Percentiles rank a stretch among this genome's conserved stretches.
These are phyloP conservation scores for Protobothrops flavoviridis DNA, from an alignment of 2,113 vertebrate species.

Conservation along the genomic window DNA sequence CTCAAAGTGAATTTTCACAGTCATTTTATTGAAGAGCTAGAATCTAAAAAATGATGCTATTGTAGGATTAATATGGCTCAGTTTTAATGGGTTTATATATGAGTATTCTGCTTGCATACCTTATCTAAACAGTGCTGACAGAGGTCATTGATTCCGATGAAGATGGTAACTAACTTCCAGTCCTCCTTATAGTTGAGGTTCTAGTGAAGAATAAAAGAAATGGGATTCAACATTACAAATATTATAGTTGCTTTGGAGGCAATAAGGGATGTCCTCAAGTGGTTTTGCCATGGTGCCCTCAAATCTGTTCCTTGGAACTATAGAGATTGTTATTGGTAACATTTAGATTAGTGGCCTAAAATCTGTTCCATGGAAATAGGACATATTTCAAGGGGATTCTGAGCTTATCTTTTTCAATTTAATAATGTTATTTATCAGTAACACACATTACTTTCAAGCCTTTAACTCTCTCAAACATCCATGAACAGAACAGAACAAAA, in stretches of 20 bases:
- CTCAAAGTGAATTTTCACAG: not conserved
- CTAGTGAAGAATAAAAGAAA: constrained; percentile 67
- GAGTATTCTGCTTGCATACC: constrained; percentile 65
- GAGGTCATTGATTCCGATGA: constrained; percentile 87
- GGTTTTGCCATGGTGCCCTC: not conserved
- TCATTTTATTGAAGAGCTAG: not conserved
- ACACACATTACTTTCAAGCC: not conserved
- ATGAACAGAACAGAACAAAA: not conserved
- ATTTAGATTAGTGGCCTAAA: not conserved
- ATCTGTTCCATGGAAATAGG: not conserved
- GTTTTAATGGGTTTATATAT: not conserved
- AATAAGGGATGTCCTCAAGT: not conserved
- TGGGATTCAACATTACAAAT: not conserved
- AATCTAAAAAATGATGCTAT: not conserved
- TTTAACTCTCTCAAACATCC: not conserved
- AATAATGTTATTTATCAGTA: not conserved
- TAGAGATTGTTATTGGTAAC: not conserved
- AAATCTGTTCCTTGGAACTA: not conserved
- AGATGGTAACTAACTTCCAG: constrained; percentile 93
- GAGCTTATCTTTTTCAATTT: not conserved
- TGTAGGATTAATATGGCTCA: not conserved
- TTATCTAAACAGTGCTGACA: constrained; percentile 86
- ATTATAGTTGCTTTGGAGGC: constrained; percentile 11
- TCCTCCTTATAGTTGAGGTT: constrained; percentile 82
- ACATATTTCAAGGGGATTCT: not conserved